Conservation (phyloP, 2,797 vertebrate genomes). For the Gorsachius magnificus region DNA sequence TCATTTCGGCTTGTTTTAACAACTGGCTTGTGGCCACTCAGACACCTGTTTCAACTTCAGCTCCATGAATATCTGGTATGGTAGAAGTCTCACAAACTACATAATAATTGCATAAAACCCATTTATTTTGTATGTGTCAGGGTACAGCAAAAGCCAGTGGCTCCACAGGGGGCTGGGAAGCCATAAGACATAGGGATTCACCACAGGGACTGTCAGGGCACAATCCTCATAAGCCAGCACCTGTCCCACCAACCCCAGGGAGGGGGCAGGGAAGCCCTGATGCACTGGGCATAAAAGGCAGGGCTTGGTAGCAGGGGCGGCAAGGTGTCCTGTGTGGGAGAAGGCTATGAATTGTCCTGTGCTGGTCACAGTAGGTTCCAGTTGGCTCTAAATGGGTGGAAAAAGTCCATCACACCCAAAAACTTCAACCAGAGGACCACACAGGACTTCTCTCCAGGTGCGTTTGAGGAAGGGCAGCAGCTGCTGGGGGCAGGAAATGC, state of each 20-base stretch:
- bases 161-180: not conserved
- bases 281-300: not conserved
- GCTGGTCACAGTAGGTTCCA: not conserved
- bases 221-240: not conserved
- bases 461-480: not conserved
- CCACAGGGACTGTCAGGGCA: not conserved
- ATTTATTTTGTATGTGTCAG: not conserved
- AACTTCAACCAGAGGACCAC: not conserved
- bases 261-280: not conserved
- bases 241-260: not conserved
- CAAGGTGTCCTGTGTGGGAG: not conserved
- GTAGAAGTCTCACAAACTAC: not conserved
- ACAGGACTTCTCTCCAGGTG: not conserved
- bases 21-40: not conserved
- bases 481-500: not conserved
- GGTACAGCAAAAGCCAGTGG: not conserved
- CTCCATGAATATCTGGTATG: not conserved
- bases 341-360: not conserved
- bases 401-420: not conserved
- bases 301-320: not conserved
- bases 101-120: not conserved
- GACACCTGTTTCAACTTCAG: not conserved
- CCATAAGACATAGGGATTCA: not conserved
- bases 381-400: not conserved
- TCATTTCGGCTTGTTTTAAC: not conserved